Percentiles rank a stretch among this genome's conserved stretches.
Evolutionary conservation across 2,888 invertebrate species (phyloP).

Genomic region (Amphipoea lucens): DNA sequence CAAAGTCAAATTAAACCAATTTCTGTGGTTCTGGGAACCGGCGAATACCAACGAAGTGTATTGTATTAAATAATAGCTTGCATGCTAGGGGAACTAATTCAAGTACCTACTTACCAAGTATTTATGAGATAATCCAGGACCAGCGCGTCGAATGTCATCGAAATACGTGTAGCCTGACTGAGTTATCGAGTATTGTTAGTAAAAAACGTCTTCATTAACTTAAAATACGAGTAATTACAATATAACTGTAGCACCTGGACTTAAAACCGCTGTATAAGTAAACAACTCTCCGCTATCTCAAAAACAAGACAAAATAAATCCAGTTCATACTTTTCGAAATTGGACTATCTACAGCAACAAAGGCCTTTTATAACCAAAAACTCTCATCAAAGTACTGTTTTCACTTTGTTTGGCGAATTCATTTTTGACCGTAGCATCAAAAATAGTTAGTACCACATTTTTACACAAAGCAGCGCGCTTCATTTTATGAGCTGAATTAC

Average conservation of each 20-base stretch:
- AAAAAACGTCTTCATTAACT: neutral
- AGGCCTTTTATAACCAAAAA: conserved; percentile 14
- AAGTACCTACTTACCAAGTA: neutral
- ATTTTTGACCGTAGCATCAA: conserved; percentile 39
- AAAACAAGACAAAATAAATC: neutral
- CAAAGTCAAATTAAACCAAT: conserved; percentile 6
- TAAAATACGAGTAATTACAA: neutral
- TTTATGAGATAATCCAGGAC: neutral
- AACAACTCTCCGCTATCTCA: neutral
- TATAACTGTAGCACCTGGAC: neutral
- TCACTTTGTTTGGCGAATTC: conserved; percentile 28
- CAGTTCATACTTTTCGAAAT: conserved; percentile 11
- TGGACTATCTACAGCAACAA: conserved; percentile 2
- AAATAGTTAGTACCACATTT: conserved; percentile 43
- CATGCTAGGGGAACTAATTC: neutral
- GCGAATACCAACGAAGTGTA: neutral
- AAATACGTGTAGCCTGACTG: neutral
- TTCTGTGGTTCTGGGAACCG: neutral
- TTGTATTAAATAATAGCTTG: neutral
- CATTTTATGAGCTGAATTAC: conserved; percentile 46
- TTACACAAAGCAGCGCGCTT: conserved; percentile 44
- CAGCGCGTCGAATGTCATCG: neutral
- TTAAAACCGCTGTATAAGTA: too few relatives aligned
- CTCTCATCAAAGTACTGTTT: conserved; percentile 15
- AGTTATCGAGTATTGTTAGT: neutral